phyloP scores from a whole-genome alignment of 2,113 vertebrate genomes.

The Anhinga anhinga region DNA sequence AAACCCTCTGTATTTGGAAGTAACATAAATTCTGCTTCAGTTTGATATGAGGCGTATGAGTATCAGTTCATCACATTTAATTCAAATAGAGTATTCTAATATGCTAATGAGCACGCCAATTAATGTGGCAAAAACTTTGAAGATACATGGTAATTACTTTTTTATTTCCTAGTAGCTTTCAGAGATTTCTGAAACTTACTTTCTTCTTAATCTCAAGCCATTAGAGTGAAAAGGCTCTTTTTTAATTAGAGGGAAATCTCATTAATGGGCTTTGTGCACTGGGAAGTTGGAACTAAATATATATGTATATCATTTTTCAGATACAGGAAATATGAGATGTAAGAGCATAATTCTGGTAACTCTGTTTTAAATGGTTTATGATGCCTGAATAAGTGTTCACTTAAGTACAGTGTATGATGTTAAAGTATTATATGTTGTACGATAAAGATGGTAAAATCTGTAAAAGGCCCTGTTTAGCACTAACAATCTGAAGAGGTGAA shows the following conservation, averaged over 20 bases:
- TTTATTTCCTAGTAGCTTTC: not conserved
- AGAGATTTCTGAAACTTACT: not conserved
- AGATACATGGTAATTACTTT: not conserved
- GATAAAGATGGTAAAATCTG: not conserved
- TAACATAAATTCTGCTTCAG: not conserved
- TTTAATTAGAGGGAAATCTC: not conserved
- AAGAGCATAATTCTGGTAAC: not conserved
- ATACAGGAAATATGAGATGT: accelerated
- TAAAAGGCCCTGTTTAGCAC: not conserved
- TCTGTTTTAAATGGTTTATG: not conserved
- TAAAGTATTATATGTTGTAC: not conserved
- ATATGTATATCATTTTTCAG: not conserved
- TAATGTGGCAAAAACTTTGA: not conserved
- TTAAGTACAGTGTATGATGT: not conserved
- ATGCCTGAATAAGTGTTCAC: not conserved
- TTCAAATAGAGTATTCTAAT: not conserved
- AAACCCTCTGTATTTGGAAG: not conserved
- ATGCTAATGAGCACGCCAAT: not conserved
- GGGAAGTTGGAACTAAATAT: not conserved
- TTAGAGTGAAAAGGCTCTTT: not conserved
- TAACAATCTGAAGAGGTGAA: not conserved
- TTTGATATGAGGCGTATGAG: not conserved
- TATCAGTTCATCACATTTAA: not conserved
- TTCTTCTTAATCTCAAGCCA: not conserved
- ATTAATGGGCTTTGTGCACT: not conserved